Evolutionary conservation across 2,888 invertebrate genomes (phyloP).

Genomic region (Brachypterus glaber): DNA sequence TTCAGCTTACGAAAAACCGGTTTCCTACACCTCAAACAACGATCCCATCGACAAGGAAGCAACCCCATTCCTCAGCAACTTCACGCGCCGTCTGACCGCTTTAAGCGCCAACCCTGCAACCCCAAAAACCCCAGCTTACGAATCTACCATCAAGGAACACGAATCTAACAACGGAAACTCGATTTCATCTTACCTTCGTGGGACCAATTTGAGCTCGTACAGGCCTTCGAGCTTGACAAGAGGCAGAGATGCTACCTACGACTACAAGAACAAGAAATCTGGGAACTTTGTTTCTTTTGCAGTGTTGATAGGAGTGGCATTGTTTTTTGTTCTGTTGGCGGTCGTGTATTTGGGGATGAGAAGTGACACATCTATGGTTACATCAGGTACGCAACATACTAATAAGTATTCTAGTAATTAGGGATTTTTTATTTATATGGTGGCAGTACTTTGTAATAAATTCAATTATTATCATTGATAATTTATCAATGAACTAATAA

Average conservation of each 20-base stretch:
- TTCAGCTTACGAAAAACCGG: conserved; percentile 2
- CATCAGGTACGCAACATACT: conserved; percentile 42
- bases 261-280: conserved; percentile 46
- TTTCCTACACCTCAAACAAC: conserved; percentile 8
- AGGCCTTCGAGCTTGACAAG: conserved; percentile 25
- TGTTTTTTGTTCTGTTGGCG: conserved; percentile 58
- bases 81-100: conserved; percentile 52
- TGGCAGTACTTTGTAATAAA: no score
- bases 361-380: conserved; percentile 48
- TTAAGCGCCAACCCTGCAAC: conserved; percentile 22
- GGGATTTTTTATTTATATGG: no score
- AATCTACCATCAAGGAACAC: conserved; percentile 37
- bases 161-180: conserved; percentile 38
- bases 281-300: conserved; percentile 57
- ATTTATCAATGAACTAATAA: no score
- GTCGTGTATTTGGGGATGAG: conserved; percentile 60
- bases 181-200: conserved; percentile 5
- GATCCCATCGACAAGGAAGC: conserved; percentile 34
- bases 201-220: no score
- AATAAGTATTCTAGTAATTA: no score
- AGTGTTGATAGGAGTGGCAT: conserved; percentile 49
- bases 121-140: conserved; percentile 30
- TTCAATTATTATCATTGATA: no score
- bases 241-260: conserved; percentile 30
- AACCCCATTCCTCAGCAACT: conserved; percentile 64